phyloP scores from a whole-genome alignment of 1,140 invertebrate species.

The Trinorchestia longiramus region DNA sequence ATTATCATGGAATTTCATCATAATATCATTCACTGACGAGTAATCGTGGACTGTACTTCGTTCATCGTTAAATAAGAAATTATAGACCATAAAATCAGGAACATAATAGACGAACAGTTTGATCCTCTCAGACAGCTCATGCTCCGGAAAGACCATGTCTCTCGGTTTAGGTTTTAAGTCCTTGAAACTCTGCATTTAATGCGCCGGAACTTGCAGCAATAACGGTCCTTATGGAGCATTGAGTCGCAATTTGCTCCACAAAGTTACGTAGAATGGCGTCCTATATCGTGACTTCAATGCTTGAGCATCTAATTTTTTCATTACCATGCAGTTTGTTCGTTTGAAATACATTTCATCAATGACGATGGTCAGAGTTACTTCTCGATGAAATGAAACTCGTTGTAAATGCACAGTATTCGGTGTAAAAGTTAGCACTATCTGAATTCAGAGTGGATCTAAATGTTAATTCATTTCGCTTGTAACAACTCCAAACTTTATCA shows the following conservation, averaged over 20 bases:
- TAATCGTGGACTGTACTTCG: too few relatives aligned
- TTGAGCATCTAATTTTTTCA: not conserved
- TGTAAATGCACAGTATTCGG: too few relatives aligned
- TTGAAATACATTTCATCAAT: not conserved
- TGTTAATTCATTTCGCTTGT: too few relatives aligned
- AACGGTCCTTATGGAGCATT: slow-evolving; percentile 1
- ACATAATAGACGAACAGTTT: not conserved
- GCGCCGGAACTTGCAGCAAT: not conserved
- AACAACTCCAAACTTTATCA: too few relatives aligned
- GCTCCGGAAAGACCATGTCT: not conserved
- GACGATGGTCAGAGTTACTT: not conserved
- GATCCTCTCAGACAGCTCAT: not conserved
- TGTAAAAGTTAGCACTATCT: too few relatives aligned
- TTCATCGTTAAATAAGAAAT: too few relatives aligned
- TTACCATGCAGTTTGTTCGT: not conserved
- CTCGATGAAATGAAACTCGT: too few relatives aligned
- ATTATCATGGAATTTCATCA: too few relatives aligned
- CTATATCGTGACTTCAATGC: not conserved
- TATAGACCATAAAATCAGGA: not conserved
- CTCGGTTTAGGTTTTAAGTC: not conserved
- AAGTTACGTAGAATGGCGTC: not conserved
- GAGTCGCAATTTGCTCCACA: not conserved
- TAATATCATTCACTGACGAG: too few relatives aligned
- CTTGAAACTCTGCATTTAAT: slow-evolving; percentile 9
- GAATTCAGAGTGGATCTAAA: too few relatives aligned